Evolutionary conservation across 2,113 vertebrate species (phyloP).

Genomic region (Psettodes erumei): DNA sequence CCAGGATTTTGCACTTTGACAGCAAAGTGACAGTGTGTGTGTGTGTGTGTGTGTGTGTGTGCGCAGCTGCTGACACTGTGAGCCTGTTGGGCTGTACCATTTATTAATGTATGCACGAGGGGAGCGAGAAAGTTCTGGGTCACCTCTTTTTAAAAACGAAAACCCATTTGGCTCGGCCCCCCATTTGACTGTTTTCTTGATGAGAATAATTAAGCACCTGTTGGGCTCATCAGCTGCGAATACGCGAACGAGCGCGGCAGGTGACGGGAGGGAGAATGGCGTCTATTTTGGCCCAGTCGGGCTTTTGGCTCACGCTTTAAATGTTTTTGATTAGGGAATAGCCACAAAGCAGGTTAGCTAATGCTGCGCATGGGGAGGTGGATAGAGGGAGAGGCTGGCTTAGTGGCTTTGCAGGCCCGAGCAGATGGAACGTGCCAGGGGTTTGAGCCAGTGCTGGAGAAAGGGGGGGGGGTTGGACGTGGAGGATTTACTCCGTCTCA

Average conservation of each 20-base stretch:
- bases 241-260: constrained; percentile 7
- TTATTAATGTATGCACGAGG: constrained; percentile 1
- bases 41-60: constrained; percentile 11
- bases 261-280: constrained; percentile 2
- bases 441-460: constrained; percentile 55
- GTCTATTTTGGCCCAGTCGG: constrained; percentile 28
- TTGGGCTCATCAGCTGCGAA: constrained; percentile 53
- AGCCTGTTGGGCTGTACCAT: constrained; percentile 36
- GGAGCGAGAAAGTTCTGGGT: not conserved
- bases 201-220: constrained; percentile 70
- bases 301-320: constrained; percentile 53
- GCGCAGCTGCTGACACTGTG: constrained; percentile 62
- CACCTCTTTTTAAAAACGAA: constrained; percentile 12
- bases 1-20: constrained; percentile 49
- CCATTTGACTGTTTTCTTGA: not conserved
- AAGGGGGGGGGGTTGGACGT: not conserved
- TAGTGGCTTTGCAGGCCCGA: constrained; percentile 68
- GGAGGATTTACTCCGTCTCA: constrained; percentile 61
- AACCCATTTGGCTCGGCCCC: constrained; percentile 13
- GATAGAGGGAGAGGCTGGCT: constrained; percentile 59
- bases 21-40: constrained; percentile 26
- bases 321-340: constrained; percentile 65
- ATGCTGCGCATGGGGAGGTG: constrained; percentile 49
- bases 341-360: constrained; percentile 62
- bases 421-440: constrained; percentile 50